phyloP scores from a whole-genome alignment of 2,113 vertebrate genomes.

The Argyrosomus japonicus region DNA sequence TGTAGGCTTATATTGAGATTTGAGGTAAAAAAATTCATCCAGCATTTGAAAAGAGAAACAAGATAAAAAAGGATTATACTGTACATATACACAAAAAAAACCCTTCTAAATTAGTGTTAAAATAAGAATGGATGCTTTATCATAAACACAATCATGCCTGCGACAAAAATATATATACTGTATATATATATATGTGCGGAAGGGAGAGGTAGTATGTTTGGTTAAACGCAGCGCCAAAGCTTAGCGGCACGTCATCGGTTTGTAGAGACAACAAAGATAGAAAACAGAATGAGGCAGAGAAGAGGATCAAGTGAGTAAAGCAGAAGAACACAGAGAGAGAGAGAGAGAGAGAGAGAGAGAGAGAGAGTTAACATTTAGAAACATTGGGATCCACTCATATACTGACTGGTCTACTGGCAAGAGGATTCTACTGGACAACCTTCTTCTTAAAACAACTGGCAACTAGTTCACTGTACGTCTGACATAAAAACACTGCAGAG shows the following conservation, averaged over 20 bases:
- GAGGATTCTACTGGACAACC: slow-evolving; percentile 38
- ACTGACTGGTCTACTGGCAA: slow-evolving; percentile 57
- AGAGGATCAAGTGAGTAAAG: slow-evolving; percentile 56
- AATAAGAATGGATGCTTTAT: slow-evolving; percentile 54
- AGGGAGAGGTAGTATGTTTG: slow-evolving; percentile 86
- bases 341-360: background rate
- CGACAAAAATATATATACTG: slow-evolving; percentile 27
- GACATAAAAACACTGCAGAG: slow-evolving; percentile 52
- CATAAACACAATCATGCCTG: slow-evolving; percentile 68
- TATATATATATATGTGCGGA: slow-evolving; percentile 40
- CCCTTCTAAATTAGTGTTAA: slow-evolving; percentile 63
- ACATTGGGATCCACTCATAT: slow-evolving; percentile 73
- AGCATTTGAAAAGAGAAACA: slow-evolving; percentile 75
- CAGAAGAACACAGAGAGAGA: slow-evolving; percentile 18
- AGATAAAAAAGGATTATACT: slow-evolving; percentile 61
- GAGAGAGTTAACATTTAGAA: slow-evolving; percentile 50
- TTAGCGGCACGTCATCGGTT: slow-evolving; percentile 49
- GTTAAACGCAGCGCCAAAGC: slow-evolving; percentile 75
- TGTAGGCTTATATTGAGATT: slow-evolving; percentile 62
- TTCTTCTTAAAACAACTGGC: slow-evolving; percentile 48
- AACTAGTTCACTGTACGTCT: slow-evolving; percentile 24
- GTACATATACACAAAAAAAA: slow-evolving; percentile 60
- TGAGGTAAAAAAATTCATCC: slow-evolving; percentile 79
- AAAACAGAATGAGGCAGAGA: slow-evolving; percentile 50
- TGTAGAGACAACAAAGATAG: slow-evolving; percentile 40